These are phyloP conservation scores for Moxostoma hubbsi DNA, from an alignment of 2,797 vertebrate genomes.

Conservation along the genomic window DNA sequence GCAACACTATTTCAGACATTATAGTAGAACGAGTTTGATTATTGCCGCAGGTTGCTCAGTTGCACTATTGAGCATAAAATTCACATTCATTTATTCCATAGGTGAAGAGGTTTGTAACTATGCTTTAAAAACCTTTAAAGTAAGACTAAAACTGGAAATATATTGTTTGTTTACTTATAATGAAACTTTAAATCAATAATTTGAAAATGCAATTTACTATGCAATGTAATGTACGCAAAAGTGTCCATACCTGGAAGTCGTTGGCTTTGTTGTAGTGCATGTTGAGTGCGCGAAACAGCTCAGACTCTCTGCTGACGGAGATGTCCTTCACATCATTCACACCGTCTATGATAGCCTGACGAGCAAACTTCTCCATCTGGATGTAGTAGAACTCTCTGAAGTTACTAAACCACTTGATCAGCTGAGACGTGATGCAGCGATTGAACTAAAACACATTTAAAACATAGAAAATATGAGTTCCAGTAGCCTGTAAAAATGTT, in stretches of 20 bases:
- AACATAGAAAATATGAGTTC: background rate
- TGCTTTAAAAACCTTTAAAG: too few relatives aligned
- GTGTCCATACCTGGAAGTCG: slow-evolving; percentile 86
- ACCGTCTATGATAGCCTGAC: slow-evolving; percentile 89
- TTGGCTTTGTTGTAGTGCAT: slow-evolving; percentile 96
- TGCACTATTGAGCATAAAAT: too few relatives aligned
- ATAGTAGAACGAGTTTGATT: too few relatives aligned
- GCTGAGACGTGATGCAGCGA: slow-evolving; percentile 95
- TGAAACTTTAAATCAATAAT: too few relatives aligned
- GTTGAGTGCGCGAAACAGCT: slow-evolving; percentile 92
- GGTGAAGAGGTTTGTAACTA: too few relatives aligned
- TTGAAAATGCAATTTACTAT: too few relatives aligned
- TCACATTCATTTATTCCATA: too few relatives aligned
- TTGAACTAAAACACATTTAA: slow-evolving; percentile 82
- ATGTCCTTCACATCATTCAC: slow-evolving; percentile 80
- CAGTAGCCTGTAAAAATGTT: background rate
- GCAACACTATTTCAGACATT: too few relatives aligned
- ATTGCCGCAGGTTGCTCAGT: too few relatives aligned
- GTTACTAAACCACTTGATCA: slow-evolving; percentile 99
- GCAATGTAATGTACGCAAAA: too few relatives aligned
- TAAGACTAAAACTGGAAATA: too few relatives aligned
- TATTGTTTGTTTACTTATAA: too few relatives aligned
- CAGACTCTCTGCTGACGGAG: slow-evolving; percentile 85
- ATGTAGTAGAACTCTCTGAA: slow-evolving; percentile 98
- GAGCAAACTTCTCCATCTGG: slow-evolving; percentile 97